phyloP scores from a whole-genome alignment of 2,888 invertebrate genomes.

The Tanypteryx hageni region DNA sequence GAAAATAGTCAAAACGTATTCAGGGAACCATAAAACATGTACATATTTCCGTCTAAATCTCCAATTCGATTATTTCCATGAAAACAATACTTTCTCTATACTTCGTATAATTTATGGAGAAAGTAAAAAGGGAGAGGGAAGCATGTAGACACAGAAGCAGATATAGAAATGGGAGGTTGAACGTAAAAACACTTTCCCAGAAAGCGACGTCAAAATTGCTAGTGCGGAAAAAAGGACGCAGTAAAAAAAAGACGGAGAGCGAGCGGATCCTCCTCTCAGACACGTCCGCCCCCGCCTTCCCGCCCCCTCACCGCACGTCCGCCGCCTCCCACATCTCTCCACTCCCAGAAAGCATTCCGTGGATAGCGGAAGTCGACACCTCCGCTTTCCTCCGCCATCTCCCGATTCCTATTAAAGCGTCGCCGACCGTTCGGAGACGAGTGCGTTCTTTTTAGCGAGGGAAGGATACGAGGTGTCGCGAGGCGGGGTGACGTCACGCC shows the following conservation, averaged over 20 bases:
- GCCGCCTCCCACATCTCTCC: not conserved
- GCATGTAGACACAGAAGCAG: not conserved
- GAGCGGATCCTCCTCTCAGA: not conserved
- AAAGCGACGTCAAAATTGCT: not conserved
- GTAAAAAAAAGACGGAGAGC: too few relatives aligned
- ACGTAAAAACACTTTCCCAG: not conserved
- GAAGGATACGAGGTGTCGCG: not conserved
- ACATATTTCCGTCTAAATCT: too few relatives aligned
- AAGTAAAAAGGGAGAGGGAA: not conserved
- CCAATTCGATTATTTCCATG: too few relatives aligned
- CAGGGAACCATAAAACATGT: too few relatives aligned
- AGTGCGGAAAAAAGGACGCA: not conserved
- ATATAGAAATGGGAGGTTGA: not conserved
- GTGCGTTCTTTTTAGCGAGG: not conserved
- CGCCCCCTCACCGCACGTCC: not conserved
- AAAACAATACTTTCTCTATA: too few relatives aligned
- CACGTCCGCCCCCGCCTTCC: not conserved
- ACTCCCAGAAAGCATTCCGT: too few relatives aligned
- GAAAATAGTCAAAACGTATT: too few relatives aligned
- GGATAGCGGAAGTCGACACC: too few relatives aligned
- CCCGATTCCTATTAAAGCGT: not conserved
- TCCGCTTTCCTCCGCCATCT: not conserved
- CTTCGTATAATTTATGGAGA: too few relatives aligned
- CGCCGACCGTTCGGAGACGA: not conserved
- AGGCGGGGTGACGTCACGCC: not conserved